A percentile compares a stretch with the other conserved stretches of the same genome.
Conservation (phyloP, 2,888 invertebrate species). For the Trissolcus japonicus region DNA sequence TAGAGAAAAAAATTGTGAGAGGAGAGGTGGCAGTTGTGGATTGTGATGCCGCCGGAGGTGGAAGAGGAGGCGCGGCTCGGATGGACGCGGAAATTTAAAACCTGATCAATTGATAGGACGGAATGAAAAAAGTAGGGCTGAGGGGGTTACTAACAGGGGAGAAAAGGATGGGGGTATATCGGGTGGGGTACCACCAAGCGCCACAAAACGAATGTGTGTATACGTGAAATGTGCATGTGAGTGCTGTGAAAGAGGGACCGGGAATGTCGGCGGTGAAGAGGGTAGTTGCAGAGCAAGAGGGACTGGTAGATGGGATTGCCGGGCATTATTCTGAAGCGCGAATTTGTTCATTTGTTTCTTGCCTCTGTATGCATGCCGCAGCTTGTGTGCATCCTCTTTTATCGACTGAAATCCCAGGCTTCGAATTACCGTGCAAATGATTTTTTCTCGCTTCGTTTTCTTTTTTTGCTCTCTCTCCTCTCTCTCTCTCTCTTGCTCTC, state of each 20-base stretch:
- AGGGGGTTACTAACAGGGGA: conserved; percentile 64
- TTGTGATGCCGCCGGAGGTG: conserved; percentile 69
- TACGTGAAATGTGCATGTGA: conserved; percentile 43
- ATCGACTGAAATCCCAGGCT: conserved; percentile 77
- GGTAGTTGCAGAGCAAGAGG: conserved; percentile 57
- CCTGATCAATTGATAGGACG: conserved; percentile 77
- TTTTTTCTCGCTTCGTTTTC: conserved; percentile 67
- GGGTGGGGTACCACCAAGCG: conserved; percentile 57
- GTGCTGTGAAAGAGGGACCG: conserved; percentile 50
- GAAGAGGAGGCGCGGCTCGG: conserved; percentile 75
- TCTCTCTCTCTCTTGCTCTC: conserved; percentile 46
- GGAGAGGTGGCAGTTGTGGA: conserved; percentile 60
- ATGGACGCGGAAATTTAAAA: conserved; percentile 77
- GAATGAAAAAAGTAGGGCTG: conserved; percentile 76
- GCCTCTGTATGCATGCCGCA: conserved; percentile 74
- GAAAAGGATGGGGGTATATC: conserved; percentile 61
- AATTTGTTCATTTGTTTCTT: conserved; percentile 77
- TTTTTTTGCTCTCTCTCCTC: conserved; percentile 53
- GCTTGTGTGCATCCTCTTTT: conserved; percentile 75
- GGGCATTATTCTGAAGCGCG: conserved; percentile 77
- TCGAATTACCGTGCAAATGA: conserved; percentile 77
- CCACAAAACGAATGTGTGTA: conserved; percentile 55
- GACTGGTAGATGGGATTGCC: conserved; percentile 75
- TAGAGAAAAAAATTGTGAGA: conserved; percentile 46
- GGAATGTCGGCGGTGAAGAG: conserved; percentile 58